Conservation (phyloP, 2,113 vertebrate genomes). For the Lanius ludovicianus region DNA sequence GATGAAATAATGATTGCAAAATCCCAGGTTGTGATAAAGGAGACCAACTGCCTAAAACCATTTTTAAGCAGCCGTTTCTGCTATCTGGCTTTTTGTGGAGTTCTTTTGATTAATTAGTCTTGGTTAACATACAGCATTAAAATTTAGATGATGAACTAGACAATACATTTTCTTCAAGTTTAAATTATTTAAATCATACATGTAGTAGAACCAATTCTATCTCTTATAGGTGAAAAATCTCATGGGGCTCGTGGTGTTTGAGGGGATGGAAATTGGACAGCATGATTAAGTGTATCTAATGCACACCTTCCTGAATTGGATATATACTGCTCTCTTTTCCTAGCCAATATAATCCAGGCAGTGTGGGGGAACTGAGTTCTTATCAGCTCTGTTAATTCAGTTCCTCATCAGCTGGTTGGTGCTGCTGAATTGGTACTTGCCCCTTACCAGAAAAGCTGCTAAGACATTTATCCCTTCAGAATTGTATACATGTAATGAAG, state of each 20-base stretch:
- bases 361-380: background rate
- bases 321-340: background rate
- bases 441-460: background rate
- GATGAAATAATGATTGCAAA: slow-evolving; percentile 10
- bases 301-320: background rate
- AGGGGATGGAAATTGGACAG: background rate
- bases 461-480: background rate
- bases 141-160: background rate
- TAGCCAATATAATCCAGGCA: background rate
- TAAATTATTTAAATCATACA: background rate
- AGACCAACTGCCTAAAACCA: background rate
- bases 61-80: background rate
- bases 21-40: background rate
- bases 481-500: background rate
- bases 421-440: background rate
- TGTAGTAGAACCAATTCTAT: background rate
- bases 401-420: background rate
- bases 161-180: background rate
- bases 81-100: background rate
- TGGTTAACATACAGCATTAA: background rate
- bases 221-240: background rate
- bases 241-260: background rate
- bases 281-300: background rate
- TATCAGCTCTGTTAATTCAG: background rate
- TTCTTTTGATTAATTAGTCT: background rate